Base-by-base conservation (phyloP, 2,113 vertebrate genomes). In the Gadus chalcogrammus region DNA sequence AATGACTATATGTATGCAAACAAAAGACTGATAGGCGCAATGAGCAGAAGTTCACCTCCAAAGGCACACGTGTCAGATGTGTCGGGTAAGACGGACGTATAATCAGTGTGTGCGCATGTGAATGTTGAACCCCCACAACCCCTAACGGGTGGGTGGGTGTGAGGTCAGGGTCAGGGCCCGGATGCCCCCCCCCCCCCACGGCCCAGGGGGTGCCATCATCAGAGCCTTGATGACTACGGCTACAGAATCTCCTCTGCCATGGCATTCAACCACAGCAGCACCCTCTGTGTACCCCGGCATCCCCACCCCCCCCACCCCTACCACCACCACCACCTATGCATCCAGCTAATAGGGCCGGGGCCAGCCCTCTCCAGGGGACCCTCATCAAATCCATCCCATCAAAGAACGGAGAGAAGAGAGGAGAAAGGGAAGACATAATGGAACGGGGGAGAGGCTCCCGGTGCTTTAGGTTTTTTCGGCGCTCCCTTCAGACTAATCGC, bases 401-500 rank as follows among this genome's bases (percentile, higher is more conserved):
- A 80, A 78, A 74, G 81, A 81, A 82, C 71, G 68, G 67, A 79
- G 12, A 60, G 48, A 8, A 75, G 86, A 80, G 76, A 77, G 77
- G 20, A 61, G 20, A 61, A 11, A 61, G 18, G 18, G n/a, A 28
- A 15, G 18, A 61, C n/a, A 24, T 16, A 18, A 18, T 13, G 16
- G 56, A 18, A 17, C 5, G 56, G 24, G 24, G 27, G 18, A 61
- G 24, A 62, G 22, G 24, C 20, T 27, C 7, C 4, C 13, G 24
- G 22, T 15, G 61, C 15, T 5, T 15, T 11, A 85, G 84, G 80
- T 80, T 86, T 89, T 88, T 84, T 88, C 85, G 80, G 84, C 86
- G 86, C 86, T 89, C 88, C 86, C 87, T 85, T 88, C 82, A 89
- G 85, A 90, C 86, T 91, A 90, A 92, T 92, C 87, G 90, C 82